Conservation (phyloP, 2,113 vertebrate species). For the Acinonyx jubatus region DNA sequence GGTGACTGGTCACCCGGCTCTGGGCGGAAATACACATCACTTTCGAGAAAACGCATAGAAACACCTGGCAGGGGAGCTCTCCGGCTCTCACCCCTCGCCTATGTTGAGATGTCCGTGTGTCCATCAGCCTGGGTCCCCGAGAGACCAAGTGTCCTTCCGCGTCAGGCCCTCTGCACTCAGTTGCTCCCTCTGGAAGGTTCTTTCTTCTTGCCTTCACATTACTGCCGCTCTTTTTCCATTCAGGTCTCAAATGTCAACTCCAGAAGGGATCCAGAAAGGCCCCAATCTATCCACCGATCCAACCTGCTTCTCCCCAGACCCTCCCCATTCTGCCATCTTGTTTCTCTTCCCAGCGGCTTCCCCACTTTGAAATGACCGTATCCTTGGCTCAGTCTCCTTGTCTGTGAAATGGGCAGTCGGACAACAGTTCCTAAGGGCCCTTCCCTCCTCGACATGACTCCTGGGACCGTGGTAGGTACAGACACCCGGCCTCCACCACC, state of each 20-base stretch:
- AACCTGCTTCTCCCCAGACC: not conserved
- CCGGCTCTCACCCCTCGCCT: rapidly evolving
- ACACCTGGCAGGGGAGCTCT: rapidly evolving
- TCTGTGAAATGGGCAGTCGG: not conserved
- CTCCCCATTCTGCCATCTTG: not conserved
- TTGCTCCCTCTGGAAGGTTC: not conserved
- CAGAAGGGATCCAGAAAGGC: not conserved
- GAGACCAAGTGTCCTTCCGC: not conserved
- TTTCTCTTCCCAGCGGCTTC: not conserved
- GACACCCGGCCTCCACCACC: not conserved
- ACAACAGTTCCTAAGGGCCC: not conserved
- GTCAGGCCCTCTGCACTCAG: not conserved
- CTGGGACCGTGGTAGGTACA: not conserved
- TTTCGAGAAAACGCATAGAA: not conserved
- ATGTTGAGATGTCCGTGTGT: not conserved
- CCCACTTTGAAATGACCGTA: not conserved
- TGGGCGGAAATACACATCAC: not conserved
- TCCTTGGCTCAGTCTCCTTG: not conserved
- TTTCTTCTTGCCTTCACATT: not conserved
- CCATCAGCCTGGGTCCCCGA: not conserved
- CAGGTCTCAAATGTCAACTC: not conserved
- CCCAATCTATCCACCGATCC: not conserved
- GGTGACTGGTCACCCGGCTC: not conserved
- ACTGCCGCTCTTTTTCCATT: not conserved
- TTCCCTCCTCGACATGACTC: not conserved